These are phyloP conservation scores for Ferdinandea cuprea DNA, from an alignment of 2,888 invertebrate genomes.

Conservation along the genomic window DNA sequence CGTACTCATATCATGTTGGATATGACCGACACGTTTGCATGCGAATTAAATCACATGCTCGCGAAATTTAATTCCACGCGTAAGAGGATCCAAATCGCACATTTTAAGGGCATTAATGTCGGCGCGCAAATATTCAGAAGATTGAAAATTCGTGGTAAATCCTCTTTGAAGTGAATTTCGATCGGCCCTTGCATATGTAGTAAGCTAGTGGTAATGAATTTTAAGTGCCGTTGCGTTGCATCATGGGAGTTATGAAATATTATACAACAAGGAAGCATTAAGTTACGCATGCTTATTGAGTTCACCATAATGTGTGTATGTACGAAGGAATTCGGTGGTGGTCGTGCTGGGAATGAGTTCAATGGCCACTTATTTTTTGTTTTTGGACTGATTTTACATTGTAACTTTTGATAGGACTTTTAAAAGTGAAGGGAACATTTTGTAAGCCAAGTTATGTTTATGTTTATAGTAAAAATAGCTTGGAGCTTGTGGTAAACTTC, in stretches of 20 bases:
- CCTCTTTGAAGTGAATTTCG: conserved; percentile 1
- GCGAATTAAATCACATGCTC: conserved; percentile 31
- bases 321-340: neutral
- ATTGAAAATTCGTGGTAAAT: conserved; percentile 49
- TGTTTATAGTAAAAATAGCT: too few species aligned
- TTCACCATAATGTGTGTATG: conserved; percentile 11
- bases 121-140: conserved; percentile 30
- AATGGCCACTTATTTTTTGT: too few species aligned
- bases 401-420: too few species aligned
- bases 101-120: conserved; percentile 66
- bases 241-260: conserved; percentile 46
- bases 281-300: conserved; percentile 39
- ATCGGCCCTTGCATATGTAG: conserved; percentile 3
- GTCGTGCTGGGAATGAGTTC: neutral
- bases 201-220: conserved; percentile 65
- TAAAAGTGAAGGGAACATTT: too few species aligned
- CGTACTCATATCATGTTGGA: conserved; percentile 12
- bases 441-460: too few species aligned
- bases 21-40: conserved; percentile 11
- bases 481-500: too few species aligned
- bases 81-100: conserved; percentile 52
- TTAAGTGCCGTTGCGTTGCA: conserved; percentile 44
- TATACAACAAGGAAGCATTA: conserved; percentile 1
- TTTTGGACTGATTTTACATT: too few species aligned
- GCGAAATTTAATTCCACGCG: conserved; percentile 55